Base-by-base conservation (phyloP, 2,888 invertebrate species). In the Dione juno region DNA sequence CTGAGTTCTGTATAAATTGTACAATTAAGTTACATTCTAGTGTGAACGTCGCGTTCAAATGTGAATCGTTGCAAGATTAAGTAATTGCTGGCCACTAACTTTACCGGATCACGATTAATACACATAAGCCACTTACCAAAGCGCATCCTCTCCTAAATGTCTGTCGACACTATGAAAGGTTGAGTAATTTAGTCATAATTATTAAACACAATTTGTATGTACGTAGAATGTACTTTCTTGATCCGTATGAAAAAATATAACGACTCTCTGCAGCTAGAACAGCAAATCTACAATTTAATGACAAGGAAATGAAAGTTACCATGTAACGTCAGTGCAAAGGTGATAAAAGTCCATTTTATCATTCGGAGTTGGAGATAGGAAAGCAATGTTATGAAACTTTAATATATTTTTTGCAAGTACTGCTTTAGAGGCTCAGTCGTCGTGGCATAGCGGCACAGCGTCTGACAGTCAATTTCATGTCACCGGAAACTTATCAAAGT, bases 31-130 rank as follows among this genome's bases (percentile, higher is more conserved):
- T 77, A 77, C 80, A 78, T 81, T 79, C 75, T 76, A 69, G 74
- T 78, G 78, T 80, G 80, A 78, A 79, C 79, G 77, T 82, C 80
- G 80, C 81, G 78, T 74, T 77, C 77, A 78, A 77, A 78, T 78
- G 75, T 75, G 81, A 84, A 81, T 81, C 76, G 78, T 80, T 80
- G 80, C 79, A 78, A 73, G 78, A 41, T 19, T 59, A 59, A 3
- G 81, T 81, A 80, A 84, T 79, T 79, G 77, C 63, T 67, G 68
- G 69, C 72, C 70, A 74, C 64, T 53, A 73, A 74, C 41, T 70
- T 59, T 74, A 72, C 59, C 63, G 41, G 57, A 70, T 67, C 69
- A 75, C 69, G 72, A 70, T 61, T 67, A 14, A 48, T 66, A 50
- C 68, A 50, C 57, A 63, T 65, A 63, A 53, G 64, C 50, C 54